Percentiles rank a stretch among this genome's conserved stretches.
Conservation (phyloP, 2,888 invertebrate species). For the Chironomus riparius region DNA sequence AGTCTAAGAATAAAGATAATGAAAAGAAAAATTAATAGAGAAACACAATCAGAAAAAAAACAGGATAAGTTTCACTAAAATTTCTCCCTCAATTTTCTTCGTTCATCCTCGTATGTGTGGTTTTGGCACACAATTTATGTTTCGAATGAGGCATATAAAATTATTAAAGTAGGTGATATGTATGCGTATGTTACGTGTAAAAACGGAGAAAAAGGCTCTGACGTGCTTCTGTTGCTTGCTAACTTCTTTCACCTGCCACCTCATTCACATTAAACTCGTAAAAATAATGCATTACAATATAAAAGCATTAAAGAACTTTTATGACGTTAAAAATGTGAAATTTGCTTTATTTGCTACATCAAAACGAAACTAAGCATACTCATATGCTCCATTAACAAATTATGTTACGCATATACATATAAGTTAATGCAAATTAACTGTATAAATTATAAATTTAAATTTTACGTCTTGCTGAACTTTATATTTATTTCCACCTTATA, state of each 20-base stretch:
- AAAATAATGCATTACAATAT: conserved; percentile 4
- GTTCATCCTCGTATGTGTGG: neutral
- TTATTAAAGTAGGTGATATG: neutral
- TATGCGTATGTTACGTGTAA: neutral
- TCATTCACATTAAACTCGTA: neutral
- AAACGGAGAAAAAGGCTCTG: neutral
- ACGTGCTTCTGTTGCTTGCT: neutral
- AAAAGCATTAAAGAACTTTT: neutral
- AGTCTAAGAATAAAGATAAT: too few relatives aligned
- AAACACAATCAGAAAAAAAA: neutral
- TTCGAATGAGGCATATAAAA: neutral
- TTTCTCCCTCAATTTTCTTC: neutral
- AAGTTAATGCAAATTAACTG: too few relatives aligned
- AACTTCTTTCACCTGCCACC: neutral
- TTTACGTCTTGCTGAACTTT: too few relatives aligned
- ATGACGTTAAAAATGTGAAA: neutral
- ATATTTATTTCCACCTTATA: too few relatives aligned
- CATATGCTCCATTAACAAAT: neutral
- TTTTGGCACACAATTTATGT: neutral
- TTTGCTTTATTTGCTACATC: too few relatives aligned
- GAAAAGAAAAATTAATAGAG: neutral
- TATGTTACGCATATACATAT: too few relatives aligned
- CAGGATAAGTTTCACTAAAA: neutral
- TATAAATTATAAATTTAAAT: too few relatives aligned
- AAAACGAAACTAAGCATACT: neutral